These are phyloP conservation scores for Gallinago solitaria DNA, from an alignment of 2,797 vertebrate genomes.

Conservation along the genomic window DNA sequence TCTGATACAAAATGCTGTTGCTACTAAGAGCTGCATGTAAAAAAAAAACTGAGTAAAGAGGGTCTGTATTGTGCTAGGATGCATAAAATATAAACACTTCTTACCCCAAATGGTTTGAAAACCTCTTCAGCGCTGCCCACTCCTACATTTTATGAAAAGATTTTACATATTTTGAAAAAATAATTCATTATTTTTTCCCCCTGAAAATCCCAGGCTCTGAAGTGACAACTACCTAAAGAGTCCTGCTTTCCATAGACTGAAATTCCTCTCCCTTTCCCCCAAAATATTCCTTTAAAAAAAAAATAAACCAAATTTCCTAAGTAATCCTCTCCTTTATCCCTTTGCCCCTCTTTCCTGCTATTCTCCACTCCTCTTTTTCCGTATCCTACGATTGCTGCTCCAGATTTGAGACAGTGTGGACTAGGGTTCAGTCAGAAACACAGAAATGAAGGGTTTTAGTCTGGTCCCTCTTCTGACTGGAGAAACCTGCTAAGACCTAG, in stretches of 20 bases:
- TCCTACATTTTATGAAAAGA: not conserved
- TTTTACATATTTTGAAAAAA: too few species aligned
- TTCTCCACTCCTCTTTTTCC: not conserved
- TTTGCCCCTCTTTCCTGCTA: not conserved
- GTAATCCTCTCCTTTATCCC: not conserved
- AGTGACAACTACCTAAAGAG: not conserved
- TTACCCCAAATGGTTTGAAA: not conserved
- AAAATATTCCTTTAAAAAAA: not conserved
- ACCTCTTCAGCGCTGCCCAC: not conserved
- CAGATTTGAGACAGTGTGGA: not conserved
- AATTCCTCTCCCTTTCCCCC: not conserved
- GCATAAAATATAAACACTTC: not conserved
- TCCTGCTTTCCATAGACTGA: not conserved
- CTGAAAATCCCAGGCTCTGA: not conserved
- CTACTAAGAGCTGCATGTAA: not conserved
- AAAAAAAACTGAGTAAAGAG: not conserved
- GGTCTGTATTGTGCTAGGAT: not conserved
- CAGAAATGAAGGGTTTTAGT: not conserved
- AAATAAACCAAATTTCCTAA: not conserved
- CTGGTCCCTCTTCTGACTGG: not conserved
- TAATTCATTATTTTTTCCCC: accelerated
- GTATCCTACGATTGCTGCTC: not conserved
- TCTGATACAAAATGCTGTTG: not conserved
- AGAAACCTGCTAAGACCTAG: not conserved
- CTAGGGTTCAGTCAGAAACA: not conserved